Conservation (phyloP, 2,113 vertebrate genomes). For the Brienomyrus longianalis region DNA sequence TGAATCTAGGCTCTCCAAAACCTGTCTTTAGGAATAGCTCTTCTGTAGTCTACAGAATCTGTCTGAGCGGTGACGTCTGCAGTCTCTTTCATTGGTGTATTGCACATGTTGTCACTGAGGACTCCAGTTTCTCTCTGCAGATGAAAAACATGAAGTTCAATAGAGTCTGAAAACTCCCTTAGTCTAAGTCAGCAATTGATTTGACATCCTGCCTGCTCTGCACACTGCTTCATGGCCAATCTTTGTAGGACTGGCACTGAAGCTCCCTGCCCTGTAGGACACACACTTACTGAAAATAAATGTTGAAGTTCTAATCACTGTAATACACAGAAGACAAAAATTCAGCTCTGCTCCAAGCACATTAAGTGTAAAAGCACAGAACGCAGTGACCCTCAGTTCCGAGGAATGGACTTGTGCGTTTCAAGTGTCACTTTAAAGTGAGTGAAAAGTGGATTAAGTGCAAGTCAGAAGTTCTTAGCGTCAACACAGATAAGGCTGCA, state of each 20-base stretch:
- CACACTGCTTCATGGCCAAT: neutral
- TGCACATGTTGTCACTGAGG: neutral
- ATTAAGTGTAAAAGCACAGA: neutral
- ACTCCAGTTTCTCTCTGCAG: neutral
- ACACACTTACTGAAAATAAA: neutral
- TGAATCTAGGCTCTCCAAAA: neutral
- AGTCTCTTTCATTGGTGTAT: neutral
- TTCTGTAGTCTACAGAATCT: neutral
- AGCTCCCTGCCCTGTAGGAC: neutral
- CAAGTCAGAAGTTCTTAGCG: neutral
- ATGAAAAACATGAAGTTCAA: neutral
- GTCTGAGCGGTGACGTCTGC: neutral
- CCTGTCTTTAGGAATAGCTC: neutral
- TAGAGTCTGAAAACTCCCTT: neutral
- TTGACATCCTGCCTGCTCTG: neutral
- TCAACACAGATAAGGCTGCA: neutral
- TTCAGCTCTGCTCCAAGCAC: neutral
- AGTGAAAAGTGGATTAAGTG: slow-evolving; percentile 4
- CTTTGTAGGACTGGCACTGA: neutral
- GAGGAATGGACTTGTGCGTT: neutral
- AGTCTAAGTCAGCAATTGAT: neutral
- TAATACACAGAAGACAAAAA: neutral
- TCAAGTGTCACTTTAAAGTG: neutral
- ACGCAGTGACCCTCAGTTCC: neutral
- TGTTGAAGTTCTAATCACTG: neutral